Conservation (phyloP, 2,888 invertebrate species). For the Mylabris sibirica region DNA sequence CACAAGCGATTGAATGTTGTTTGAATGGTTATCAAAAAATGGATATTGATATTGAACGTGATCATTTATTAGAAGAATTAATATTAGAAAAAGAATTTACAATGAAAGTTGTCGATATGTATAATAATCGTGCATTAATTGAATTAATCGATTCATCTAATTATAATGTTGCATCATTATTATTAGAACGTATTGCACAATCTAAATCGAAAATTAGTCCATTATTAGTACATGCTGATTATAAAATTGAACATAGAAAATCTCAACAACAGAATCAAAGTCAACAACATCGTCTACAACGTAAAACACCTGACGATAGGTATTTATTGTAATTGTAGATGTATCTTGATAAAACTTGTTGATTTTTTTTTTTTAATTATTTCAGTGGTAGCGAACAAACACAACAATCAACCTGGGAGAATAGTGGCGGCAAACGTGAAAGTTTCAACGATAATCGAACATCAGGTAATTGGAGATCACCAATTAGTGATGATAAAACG, state of each 20-base stretch:
- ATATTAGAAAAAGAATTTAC: conserved; percentile 71
- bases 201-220: conserved; percentile 55
- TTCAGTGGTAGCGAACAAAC: conserved; percentile 8
- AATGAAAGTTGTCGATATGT: conserved; percentile 67
- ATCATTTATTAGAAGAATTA: conserved; percentile 72
- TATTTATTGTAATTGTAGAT: background rate
- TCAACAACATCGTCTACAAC: conserved; percentile 26
- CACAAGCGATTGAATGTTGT: conserved; percentile 81
- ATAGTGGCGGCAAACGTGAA: background rate
- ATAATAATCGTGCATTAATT: conserved; percentile 67
- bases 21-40: conserved; percentile 71
- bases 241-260: conserved; percentile 51
- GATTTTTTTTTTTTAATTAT: conserved; percentile 7
- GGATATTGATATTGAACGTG: conserved; percentile 66
- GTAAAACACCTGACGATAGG: conserved; percentile 38
- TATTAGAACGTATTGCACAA: conserved; percentile 56
- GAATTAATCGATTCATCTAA: conserved; percentile 67
- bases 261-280: conserved; percentile 10
- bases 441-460: background rate
- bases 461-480: background rate
- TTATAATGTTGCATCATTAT: conserved; percentile 57
- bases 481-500: background rate
- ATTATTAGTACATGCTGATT: conserved; percentile 55
- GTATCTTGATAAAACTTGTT: conserved; percentile 1
- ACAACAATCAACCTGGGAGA: conserved; percentile 6